Percentiles rank a stretch among this genome's conserved stretches.
Evolutionary conservation across 2,113 vertebrate species (phyloP).

Genomic region (Rissa tridactyla): DNA sequence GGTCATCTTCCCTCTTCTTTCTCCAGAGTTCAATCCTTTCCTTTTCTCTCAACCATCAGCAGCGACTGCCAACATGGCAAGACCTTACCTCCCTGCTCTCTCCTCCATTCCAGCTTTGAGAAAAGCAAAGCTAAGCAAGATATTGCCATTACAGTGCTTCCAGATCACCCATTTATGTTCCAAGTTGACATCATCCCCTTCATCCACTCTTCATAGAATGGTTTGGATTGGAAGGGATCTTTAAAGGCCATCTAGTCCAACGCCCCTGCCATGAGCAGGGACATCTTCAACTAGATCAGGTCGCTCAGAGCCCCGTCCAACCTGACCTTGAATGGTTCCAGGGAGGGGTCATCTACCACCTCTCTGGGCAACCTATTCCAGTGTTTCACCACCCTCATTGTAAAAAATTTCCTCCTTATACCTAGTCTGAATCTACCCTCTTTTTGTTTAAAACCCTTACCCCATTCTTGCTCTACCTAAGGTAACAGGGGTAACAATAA

Average conservation of each 20-base stretch:
- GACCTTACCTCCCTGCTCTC: background rate
- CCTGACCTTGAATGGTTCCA: background rate
- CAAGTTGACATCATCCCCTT: background rate
- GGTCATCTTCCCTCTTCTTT: background rate
- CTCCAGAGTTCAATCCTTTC: background rate
- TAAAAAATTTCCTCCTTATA: background rate
- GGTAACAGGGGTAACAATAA: background rate
- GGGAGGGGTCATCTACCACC: background rate
- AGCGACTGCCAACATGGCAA: background rate
- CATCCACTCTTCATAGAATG: background rate
- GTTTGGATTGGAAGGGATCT: background rate
- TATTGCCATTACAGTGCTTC: background rate
- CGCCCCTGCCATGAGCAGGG: background rate
- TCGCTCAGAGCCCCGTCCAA: background rate
- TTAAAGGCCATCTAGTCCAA: background rate
- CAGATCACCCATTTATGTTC: background rate
- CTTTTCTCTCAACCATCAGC: background rate
- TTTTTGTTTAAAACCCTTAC: background rate
- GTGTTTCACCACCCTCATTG: background rate
- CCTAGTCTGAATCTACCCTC: background rate
- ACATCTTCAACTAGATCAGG: background rate
- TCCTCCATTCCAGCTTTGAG: background rate
- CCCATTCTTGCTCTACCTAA: background rate
- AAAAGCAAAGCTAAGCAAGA: background rate
- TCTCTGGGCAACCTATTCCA: background rate